These are phyloP conservation scores for Tipula vernalis DNA, from an alignment of 2,888 invertebrate genomes.

Conservation along the genomic window DNA sequence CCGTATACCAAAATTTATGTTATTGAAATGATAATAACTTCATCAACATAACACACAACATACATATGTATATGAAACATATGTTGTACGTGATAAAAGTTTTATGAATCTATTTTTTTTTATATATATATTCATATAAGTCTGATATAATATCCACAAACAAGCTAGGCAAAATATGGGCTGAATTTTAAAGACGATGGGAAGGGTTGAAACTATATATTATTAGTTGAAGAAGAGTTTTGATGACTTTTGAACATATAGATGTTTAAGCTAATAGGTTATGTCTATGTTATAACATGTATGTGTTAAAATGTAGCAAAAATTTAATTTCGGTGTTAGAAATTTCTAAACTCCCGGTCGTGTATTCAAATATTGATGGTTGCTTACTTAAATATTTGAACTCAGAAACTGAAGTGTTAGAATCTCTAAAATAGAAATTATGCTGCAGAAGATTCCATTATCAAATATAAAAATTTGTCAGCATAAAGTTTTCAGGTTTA, in stretches of 20 bases:
- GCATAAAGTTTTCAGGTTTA: no score
- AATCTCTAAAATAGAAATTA: no score
- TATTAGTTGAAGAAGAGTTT: not conserved
- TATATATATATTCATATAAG: not conserved
- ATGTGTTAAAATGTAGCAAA: no score
- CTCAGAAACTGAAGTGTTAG: no score
- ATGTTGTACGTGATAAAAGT: constrained; percentile 4
- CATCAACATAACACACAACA: constrained; percentile 4
- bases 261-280: not conserved
- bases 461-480: no score
- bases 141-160: not conserved
- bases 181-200: not conserved
- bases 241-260: not conserved
- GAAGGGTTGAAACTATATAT: not conserved
- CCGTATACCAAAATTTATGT: not conserved
- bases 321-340: no score
- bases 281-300: not conserved
- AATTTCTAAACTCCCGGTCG: no score
- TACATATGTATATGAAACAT: not conserved
- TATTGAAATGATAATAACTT: not conserved
- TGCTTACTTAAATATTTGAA: no score
- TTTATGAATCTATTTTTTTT: not conserved
- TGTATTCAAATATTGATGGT: no score
- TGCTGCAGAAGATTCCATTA: no score
- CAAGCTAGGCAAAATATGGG: not conserved